Percentiles rank a stretch among this genome's conserved stretches.
Conservation (phyloP, 2,888 invertebrate genomes). For the Cantharis nigra region DNA sequence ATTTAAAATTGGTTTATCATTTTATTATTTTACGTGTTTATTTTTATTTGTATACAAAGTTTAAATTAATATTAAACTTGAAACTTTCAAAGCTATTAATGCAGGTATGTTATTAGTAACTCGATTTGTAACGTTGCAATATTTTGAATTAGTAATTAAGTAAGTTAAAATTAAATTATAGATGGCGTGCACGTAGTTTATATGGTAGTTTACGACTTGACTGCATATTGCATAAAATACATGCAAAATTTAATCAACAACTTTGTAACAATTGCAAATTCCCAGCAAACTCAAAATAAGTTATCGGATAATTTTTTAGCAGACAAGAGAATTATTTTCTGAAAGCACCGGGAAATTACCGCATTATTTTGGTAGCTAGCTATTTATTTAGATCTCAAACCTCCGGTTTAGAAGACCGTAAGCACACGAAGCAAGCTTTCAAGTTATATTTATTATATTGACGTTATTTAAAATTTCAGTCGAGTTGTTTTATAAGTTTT, state of each 20-base stretch:
- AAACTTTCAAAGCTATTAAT: neutral
- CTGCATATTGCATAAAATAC: neutral
- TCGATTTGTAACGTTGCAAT: neutral
- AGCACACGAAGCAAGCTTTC: neutral
- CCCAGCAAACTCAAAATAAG: no score
- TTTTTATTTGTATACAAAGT: no score
- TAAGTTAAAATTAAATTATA: constrained; percentile 2
- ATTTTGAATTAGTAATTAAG: constrained; percentile 4
- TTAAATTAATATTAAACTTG: neutral
- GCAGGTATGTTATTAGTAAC: neutral
- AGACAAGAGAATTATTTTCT: neutral
- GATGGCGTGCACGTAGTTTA: neutral
- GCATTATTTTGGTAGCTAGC: neutral
- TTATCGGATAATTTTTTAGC: neutral
- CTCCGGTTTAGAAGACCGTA: neutral
- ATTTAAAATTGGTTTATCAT: no score
- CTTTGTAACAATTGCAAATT: neutral
- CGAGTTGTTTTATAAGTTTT: neutral
- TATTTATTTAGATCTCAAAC: neutral
- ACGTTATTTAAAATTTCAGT: neutral
- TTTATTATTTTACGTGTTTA: no score
- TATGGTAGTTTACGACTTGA: neutral
- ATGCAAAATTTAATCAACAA: neutral
- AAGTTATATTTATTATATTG: neutral
- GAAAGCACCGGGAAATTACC: neutral